These are phyloP conservation scores for Lineus longissimus DNA, from an alignment of 1,140 invertebrate species.

Conservation along the genomic window DNA sequence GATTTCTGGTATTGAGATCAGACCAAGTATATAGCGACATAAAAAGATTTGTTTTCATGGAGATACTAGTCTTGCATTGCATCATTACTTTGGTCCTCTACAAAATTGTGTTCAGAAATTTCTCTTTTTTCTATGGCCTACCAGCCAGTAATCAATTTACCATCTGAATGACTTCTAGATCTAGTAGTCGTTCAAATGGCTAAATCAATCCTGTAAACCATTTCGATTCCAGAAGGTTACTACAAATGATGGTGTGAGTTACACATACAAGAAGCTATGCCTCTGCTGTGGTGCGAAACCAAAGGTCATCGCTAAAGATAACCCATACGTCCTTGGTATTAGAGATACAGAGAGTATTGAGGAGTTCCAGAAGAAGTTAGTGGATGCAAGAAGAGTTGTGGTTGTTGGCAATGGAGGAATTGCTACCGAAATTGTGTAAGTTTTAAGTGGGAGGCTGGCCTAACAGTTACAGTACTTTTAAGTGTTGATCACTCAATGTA, in stretches of 20 bases:
- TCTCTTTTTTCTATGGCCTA: no score
- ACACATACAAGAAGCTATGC: conserved; percentile 80
- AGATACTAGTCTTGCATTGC: conserved; percentile 15
- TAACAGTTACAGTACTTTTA: background rate
- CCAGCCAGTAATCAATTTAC: no score
- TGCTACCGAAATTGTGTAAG: conserved; percentile 84
- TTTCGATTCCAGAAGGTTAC: conserved; percentile 23
- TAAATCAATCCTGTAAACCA: no score
- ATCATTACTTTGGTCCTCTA: no score
- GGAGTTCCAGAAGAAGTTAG: conserved; percentile 70
- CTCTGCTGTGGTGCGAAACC: conserved; percentile 85
- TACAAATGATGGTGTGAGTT: conserved; percentile 53
- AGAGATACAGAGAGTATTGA: conserved; percentile 92
- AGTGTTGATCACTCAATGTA: background rate
- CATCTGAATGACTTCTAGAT: no score
- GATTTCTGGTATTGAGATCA: no score
- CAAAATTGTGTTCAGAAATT: no score
- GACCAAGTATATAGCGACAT: background rate
- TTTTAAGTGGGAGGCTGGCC: background rate
- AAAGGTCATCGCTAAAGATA: conserved; percentile 63
- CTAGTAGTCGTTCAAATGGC: no score
- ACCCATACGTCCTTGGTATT: conserved; percentile 76
- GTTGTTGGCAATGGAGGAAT: conserved; percentile 97
- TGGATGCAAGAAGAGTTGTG: conserved; percentile 66
- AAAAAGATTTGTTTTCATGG: background rate